Evolutionary conservation across 23 tunicate genomes (phyloP), one percentile per base, ranked within the genome.

Genomic region (Ciona savignyi): DNA sequence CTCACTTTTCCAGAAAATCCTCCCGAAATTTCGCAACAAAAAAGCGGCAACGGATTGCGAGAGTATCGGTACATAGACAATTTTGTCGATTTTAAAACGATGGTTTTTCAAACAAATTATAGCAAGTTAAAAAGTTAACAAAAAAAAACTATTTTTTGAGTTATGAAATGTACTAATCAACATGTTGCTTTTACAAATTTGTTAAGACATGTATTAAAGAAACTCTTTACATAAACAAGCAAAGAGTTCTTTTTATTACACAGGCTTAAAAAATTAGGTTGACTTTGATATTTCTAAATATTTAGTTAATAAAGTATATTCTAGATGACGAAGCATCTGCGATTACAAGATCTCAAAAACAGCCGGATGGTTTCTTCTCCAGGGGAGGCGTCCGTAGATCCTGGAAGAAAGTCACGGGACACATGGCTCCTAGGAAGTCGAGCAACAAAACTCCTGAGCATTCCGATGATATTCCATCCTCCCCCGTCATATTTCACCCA

Each of bases 311-410:
- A n/a, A 9, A 27, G 4, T 29, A 64, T 64, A 1, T 63, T 62
- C 23, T 25, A 69, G 70, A 60, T 69, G 61, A 35, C 29, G 78
- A 81, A 34, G 2, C 65, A 20, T 65, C 67, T 28, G 21, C 51
- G 25, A 1, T 31, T 27, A 4, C 72, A 34, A 77, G 28, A 68
- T 34, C 32, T 72, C 27, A 34, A 22, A 32, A 29, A 61, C 56
- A 32, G 25, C 80, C 72, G 0, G 79, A 72, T 25, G 75, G 84
- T 0, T 80, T 80, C 51, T 87, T 87, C 32, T 33, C 86, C 26
- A 78, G 94, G 49, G 75, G 81, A 34, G 80, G 86, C 21, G 81
- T 80, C 34, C 82, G 94, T 33, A 49, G 94, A 25, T 87, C 94
- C 20, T 87, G 86, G 94, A 70, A 73, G 70, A 87, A 80, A 69